Evolutionary conservation across 2,797 vertebrate genomes (phyloP), one percentile per base, ranked within the genome.

Genomic region (Sebastes melanostomus): DNA sequence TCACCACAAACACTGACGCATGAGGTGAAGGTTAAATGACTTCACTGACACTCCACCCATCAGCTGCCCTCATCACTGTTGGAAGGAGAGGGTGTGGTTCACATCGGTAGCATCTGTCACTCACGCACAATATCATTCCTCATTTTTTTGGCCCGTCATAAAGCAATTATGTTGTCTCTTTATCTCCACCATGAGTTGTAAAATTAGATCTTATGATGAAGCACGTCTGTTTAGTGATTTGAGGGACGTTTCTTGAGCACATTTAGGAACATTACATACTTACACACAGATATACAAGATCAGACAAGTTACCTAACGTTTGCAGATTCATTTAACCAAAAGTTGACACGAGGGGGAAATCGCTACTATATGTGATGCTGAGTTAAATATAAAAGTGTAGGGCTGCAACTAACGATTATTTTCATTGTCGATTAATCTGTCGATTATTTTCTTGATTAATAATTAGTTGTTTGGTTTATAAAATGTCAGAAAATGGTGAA

Each of bases 41-140:
- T 60, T 63, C 27, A 62, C 4, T 36, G 25, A 76, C 22, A 60
- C 71, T 85, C 81, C 79, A 81, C 82, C 82, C 73, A 46, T 58
- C 70, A 61, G 78, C 71, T 75, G 69, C 63, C 34, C 13, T 68
- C 10, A 56, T 61, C 60, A 22, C 18, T 34, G 71, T 25, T 73
- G 36, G 25, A 60, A 80, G 13, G n/a, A 36, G 13, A 60, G 65
- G 83, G 86, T 27, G 80, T 67, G 78, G 77, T 46, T 77, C 59
- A 25, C 67, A 25, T 2, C 36, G n/a, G 77, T 36, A 62, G 25
- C 63, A 58, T 62, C 24, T 30, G 36, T 82, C 74, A 75, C 54
- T 85, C 9, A 32, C 25, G 60, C 24, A 20, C 12, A 77, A 63
- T 10, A 69, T 24, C 18, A 46, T 38, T 73, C 9, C 52, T 14